Base-by-base conservation (phyloP, 64 coral and sea anemone genomes). In the Dendrophyllia cribrosa region DNA sequence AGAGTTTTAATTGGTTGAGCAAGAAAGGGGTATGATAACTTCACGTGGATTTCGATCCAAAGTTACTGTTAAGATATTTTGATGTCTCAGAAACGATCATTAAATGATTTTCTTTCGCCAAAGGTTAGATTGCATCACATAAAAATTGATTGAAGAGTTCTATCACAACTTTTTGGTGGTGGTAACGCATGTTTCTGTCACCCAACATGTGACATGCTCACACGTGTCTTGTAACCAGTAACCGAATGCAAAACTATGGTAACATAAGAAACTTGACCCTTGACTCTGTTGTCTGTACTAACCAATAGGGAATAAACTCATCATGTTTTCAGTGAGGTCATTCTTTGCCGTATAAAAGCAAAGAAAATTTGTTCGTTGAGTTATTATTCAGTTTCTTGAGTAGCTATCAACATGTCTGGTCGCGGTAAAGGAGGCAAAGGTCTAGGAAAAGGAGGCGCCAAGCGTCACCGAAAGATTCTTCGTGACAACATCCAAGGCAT, bases 391-490 rank as follows among this genome's bases (percentile, higher is more conserved):
- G 2, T 20, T 50, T 3, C 43, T 0, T 8, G 13, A 48, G 44
- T 1, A 16, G 1, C 15, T 20, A 84, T 68, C 80, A 64, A 64
- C 78, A 89, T 89, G 87, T 89, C 87, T 45, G 87, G 87, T 89
- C 87, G 87, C 22, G 87, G 87, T 65, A 89, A 89, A 89, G 87
- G 87, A 77, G 87, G 87, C 26, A 89, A 89, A 89, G 87, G 87
- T 89, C 92, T 94, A 26, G 92, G 92, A 94, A 94, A 94, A 89
- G 92, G 92, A 94, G 92, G 92, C 78, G 92, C 92, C 45, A 94
- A 94, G 92, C 86, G 87, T 94, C 92, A 94, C 70, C 92, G 92
- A 55, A 94, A 94, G 78, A 94, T 94, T 51, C 87, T 94, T 89
- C 92, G 87, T 43, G 86, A 94, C 65, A 95, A 95, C 79, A 94